Evolutionary conservation across 2,888 invertebrate species (phyloP).

Genomic region (Brassicogethes aeneus): DNA sequence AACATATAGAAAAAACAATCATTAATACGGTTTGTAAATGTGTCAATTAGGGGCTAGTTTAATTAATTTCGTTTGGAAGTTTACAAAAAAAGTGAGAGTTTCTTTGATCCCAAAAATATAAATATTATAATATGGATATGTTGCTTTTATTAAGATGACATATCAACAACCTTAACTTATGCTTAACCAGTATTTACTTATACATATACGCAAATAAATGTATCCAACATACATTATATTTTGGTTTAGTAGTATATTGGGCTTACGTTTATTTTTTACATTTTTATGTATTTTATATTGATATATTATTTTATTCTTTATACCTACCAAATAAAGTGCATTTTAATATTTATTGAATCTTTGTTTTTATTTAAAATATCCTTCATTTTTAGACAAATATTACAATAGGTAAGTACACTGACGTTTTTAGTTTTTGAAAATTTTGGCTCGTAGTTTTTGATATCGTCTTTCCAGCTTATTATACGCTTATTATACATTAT

Average conservation of each 20-base stretch:
- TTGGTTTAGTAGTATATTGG: neutral
- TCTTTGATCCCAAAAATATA: neutral
- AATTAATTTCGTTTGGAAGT: neutral
- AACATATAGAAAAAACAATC: too few relatives aligned
- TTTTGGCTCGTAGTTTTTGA: too few relatives aligned
- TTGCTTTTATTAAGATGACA: neutral
- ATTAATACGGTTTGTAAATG: too few relatives aligned
- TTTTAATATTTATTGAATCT: conserved; percentile 1
- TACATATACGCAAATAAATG: neutral
- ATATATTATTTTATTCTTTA: conserved; percentile 3
- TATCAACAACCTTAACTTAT: neutral
- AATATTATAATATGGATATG: neutral
- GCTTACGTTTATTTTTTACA: neutral
- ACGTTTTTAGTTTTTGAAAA: too few relatives aligned
- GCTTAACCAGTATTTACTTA: neutral
- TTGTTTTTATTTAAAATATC: too few relatives aligned
- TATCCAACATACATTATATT: neutral
- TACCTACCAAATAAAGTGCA: conserved; percentile 3
- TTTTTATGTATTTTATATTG: neutral
- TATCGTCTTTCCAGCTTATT: too few relatives aligned
- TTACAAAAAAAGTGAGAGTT: neutral
- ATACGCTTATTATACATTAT: too few relatives aligned
- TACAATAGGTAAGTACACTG: too few relatives aligned
- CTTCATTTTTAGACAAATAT: too few relatives aligned
- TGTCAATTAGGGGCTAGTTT: too few relatives aligned